phyloP scores from a whole-genome alignment of 2,888 invertebrate species.

The Dioctria rufipes region DNA sequence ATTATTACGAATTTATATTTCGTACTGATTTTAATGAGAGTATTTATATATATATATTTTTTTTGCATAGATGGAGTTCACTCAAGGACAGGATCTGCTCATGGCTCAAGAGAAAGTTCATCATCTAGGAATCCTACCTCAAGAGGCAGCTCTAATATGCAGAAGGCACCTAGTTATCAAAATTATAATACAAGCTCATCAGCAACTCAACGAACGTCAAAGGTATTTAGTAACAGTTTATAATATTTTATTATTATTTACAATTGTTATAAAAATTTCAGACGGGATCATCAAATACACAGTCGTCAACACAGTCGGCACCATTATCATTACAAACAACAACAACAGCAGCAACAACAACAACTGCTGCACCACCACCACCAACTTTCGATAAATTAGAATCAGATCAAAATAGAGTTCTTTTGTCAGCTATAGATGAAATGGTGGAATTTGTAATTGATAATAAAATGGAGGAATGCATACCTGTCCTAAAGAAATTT shows the following conservation, averaged over 20 bases:
- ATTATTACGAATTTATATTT: not conserved
- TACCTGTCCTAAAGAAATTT: conserved; percentile 64
- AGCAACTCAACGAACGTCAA: conserved; percentile 49
- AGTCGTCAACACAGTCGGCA: conserved; percentile 64
- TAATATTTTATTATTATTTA: not conserved
- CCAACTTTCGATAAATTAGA: conserved; percentile 64
- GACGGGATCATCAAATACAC: not conserved
- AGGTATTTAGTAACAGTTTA: not conserved
- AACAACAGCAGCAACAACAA: conserved; percentile 61
- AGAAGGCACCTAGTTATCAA: conserved; percentile 70
- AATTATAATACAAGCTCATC: conserved; percentile 62
- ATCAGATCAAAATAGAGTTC: conserved; percentile 62
- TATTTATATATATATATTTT: not conserved
- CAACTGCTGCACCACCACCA: conserved; percentile 61
- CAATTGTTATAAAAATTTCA: not conserved
- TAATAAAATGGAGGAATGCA: conserved; percentile 62
- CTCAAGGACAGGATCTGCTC: conserved; percentile 76
- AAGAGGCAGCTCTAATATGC: conserved; percentile 65
- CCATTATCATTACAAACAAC: conserved; percentile 61
- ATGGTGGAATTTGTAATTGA: conserved; percentile 65
- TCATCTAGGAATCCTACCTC: conserved; percentile 65
- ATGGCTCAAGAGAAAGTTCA: conserved; percentile 72
- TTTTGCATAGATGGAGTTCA: conserved; percentile 70
- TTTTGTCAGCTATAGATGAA: conserved; percentile 64
- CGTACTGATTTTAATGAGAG: not conserved